Conservation (phyloP, 2,113 vertebrate genomes). For the Caranx ignobilis region DNA sequence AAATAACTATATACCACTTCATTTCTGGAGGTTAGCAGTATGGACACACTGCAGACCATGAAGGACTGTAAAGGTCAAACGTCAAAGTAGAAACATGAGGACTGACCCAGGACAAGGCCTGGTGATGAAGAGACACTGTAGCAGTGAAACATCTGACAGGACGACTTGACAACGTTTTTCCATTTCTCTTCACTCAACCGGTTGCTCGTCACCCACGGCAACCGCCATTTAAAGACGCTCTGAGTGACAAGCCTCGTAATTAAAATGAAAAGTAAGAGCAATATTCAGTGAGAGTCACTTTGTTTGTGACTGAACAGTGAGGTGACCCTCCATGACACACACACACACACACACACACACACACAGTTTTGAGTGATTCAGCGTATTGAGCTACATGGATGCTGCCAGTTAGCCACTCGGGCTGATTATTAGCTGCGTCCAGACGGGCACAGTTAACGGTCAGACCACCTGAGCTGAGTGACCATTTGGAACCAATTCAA, state of each 20-base stretch:
- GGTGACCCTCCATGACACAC: background rate
- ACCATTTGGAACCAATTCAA: slow-evolving; percentile 51
- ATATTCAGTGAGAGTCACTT: slow-evolving; percentile 52
- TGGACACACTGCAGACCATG: too few relatives aligned
- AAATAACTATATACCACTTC: too few relatives aligned
- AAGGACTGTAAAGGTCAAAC: too few relatives aligned
- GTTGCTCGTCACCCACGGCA: background rate
- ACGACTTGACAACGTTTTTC: background rate
- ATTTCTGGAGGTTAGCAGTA: too few relatives aligned
- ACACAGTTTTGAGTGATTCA: slow-evolving; percentile 40
- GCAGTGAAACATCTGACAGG: background rate
- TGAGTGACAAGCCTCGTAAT: slow-evolving; percentile 44
- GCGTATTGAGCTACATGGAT: slow-evolving; percentile 27
- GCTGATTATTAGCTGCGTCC: slow-evolving; percentile 49
- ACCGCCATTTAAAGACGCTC: background rate
- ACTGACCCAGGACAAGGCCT: too few relatives aligned
- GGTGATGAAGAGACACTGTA: too few relatives aligned
- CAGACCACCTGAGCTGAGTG: slow-evolving; percentile 51
- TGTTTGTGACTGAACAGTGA: slow-evolving; percentile 52
- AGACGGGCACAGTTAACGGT: background rate
- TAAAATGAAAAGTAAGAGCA: slow-evolving; percentile 48
- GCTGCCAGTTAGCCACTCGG: slow-evolving; percentile 63
- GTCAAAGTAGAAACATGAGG: too few relatives aligned
- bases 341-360: slow-evolving; percentile 43
- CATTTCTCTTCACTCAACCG: background rate